These are phyloP conservation scores for Atherix ibis DNA, from an alignment of 2,888 invertebrate species.

Conservation along the genomic window DNA sequence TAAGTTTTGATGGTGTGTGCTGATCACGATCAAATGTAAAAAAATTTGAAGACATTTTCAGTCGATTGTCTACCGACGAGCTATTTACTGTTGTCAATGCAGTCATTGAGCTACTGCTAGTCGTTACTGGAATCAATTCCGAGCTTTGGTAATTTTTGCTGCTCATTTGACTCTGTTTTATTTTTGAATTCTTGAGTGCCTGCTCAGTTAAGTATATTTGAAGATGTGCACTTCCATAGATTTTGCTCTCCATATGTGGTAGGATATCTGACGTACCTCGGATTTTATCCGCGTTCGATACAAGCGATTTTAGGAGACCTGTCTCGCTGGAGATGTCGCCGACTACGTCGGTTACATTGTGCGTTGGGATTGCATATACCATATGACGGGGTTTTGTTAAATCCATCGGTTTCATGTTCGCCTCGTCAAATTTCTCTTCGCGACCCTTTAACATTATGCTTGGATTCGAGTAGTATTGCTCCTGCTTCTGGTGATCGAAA, in stretches of 20 bases:
- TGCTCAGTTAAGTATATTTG: slow-evolving; percentile 59
- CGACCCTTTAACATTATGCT: slow-evolving; percentile 23
- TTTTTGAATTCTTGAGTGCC: slow-evolving; percentile 51
- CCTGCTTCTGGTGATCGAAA: slow-evolving; percentile 31
- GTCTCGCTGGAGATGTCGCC: slow-evolving; percentile 24
- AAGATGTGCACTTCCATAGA: slow-evolving; percentile 46
- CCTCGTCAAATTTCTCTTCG: slow-evolving; percentile 20
- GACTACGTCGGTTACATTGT: slow-evolving; percentile 25
- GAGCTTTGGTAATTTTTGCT: too few species aligned
- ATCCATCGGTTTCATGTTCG: slow-evolving; percentile 26
- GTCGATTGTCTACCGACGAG: too few species aligned
- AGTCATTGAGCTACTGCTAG: too few species aligned
- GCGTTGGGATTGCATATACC: neutral
- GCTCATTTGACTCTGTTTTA: slow-evolving; percentile 47
- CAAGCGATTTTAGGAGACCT: slow-evolving; percentile 27
- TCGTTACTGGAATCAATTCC: too few species aligned
- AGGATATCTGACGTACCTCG: slow-evolving; percentile 15
- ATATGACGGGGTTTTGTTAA: slow-evolving; percentile 26
- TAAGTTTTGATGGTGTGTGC: too few species aligned
- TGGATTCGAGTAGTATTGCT: slow-evolving; percentile 33
- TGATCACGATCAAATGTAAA: too few species aligned
- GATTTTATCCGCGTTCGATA: slow-evolving; percentile 28
- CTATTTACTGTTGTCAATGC: too few species aligned
- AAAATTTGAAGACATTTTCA: too few species aligned
- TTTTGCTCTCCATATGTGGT: slow-evolving; percentile 1